Evolutionary conservation across 30 jellyfish, hydroid and myxozoan species (phyloP).

Genomic region (Cassiopea andromeda): DNA sequence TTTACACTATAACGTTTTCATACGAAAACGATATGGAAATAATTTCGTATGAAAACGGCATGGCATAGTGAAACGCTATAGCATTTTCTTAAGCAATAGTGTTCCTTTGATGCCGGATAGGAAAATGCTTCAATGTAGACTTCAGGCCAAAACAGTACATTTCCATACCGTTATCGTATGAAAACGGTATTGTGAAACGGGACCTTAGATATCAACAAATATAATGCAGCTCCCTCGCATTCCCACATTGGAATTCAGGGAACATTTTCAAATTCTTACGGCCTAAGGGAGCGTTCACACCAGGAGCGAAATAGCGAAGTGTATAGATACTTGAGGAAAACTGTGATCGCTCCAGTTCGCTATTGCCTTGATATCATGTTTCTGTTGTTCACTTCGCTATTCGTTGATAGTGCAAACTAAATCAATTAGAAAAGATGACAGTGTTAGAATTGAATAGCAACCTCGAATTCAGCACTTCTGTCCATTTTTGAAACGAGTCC

Average conservation of each 20-base stretch:
- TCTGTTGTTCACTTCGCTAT: neutral
- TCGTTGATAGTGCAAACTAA: neutral
- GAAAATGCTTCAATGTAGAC: constrained; percentile 14
- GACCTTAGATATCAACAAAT: too few relatives aligned
- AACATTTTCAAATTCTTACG: too few relatives aligned
- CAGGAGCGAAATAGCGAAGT: too few relatives aligned
- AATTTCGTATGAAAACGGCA: neutral
- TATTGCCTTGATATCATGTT: too few relatives aligned
- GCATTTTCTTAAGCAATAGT: neutral
- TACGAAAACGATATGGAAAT: neutral
- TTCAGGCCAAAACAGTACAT: constrained; percentile 21
- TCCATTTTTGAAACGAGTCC: constrained; percentile 78
- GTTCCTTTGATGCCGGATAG: constrained; percentile 15
- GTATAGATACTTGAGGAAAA: too few relatives aligned
- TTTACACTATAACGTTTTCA: neutral
- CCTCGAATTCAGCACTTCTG: constrained; percentile 80
- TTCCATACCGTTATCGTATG: constrained; percentile 11
- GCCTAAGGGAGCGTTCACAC: too few relatives aligned
- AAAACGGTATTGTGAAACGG: neutral
- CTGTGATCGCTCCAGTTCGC: too few relatives aligned
- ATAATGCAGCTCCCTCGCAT: too few relatives aligned
- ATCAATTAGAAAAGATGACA: neutral
- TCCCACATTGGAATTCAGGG: too few relatives aligned
- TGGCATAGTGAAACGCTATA: neutral
- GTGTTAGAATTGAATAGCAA: neutral